Conservation (phyloP, 2,113 vertebrate species). For the Cynoglossus semilaevis region DNA sequence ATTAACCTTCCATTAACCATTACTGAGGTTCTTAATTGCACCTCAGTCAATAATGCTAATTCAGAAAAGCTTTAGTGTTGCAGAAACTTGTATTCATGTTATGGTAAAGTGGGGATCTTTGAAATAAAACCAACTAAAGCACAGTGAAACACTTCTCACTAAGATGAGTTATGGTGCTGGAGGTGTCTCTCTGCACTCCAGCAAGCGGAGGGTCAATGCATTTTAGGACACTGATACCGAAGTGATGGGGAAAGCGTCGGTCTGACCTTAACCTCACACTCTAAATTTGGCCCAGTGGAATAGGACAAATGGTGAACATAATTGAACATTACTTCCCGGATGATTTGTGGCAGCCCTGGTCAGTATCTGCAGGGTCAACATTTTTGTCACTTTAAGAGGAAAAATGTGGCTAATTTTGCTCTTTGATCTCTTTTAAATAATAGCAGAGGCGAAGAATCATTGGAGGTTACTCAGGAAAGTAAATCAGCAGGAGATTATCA, state of each 20-base stretch:
- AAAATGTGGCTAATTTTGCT: constrained; percentile 62
- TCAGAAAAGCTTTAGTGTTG: constrained; percentile 79
- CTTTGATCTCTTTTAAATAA: constrained; percentile 73
- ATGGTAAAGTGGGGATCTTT: constrained; percentile 88
- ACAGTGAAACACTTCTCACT: constrained; percentile 84
- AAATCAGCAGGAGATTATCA: constrained; percentile 27
- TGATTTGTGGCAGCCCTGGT: constrained; percentile 74
- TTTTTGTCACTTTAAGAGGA: constrained; percentile 64
- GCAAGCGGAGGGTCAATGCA: constrained; percentile 88
- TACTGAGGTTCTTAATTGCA: constrained; percentile 90
- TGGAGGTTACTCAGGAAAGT: constrained; percentile 48
- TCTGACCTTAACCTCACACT: constrained; percentile 83
- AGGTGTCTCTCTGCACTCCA: constrained; percentile 86
- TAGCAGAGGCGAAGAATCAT: constrained; percentile 66
- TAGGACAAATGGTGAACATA: constrained; percentile 87
- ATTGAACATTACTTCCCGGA: constrained; percentile 84
- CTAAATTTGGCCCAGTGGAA: constrained; percentile 80
- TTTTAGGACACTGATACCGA: constrained; percentile 91
- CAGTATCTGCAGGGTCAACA: constrained; percentile 65
- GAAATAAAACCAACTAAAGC: constrained; percentile 83
- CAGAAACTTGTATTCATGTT: constrained; percentile 91
- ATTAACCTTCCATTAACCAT: constrained; percentile 99
- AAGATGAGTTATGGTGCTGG: constrained; percentile 88
- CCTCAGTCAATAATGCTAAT: constrained; percentile 93
- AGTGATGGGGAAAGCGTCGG: constrained; percentile 88